A percentile compares a stretch with the other conserved stretches of the same genome.
Conservation (phyloP, 2,797 vertebrate species). For the Oceanodroma leucorhoa region DNA sequence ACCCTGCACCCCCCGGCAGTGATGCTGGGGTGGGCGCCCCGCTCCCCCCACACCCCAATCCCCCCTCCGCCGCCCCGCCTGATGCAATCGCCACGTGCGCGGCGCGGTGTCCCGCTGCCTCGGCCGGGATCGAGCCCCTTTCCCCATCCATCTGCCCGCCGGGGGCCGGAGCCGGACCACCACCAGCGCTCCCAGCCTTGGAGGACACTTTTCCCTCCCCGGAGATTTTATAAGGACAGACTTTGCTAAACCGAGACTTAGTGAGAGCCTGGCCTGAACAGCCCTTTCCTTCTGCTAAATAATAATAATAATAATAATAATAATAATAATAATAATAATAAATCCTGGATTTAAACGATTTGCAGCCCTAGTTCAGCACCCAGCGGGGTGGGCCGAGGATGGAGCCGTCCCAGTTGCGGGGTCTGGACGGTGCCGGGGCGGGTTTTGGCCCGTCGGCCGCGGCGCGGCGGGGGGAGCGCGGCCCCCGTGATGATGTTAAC, state of each 20-base stretch:
- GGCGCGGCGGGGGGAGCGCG: not conserved
- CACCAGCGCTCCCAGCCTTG: not conserved
- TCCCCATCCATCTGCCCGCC: not conserved
- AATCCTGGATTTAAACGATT: not conserved
- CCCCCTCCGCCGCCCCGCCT: not conserved
- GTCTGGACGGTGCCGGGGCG: not conserved
- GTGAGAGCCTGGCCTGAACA: not conserved
- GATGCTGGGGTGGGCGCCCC: too few relatives aligned
- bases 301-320: too few relatives aligned
- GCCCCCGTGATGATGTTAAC: not conserved
- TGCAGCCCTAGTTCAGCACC: not conserved
- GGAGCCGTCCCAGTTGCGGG: not conserved
- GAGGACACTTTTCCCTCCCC: too few relatives aligned
- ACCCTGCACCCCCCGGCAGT: not conserved
- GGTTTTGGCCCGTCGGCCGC: not conserved
- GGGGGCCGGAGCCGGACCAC: not conserved
- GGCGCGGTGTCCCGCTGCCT: not conserved
- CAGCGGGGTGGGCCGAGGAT: rapidly evolving
- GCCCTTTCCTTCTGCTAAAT: not conserved
- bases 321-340: not conserved
- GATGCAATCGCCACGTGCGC: not conserved
- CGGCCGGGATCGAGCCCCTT: not conserved
- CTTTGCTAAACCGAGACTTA: not conserved
- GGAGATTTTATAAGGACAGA: not conserved
- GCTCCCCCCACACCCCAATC: not conserved